Percentiles rank a stretch among this genome's conserved stretches.
These are phyloP conservation scores for Pachyuromys duprasi DNA, from an alignment of 2,797 vertebrate species.

Conservation along the genomic window DNA sequence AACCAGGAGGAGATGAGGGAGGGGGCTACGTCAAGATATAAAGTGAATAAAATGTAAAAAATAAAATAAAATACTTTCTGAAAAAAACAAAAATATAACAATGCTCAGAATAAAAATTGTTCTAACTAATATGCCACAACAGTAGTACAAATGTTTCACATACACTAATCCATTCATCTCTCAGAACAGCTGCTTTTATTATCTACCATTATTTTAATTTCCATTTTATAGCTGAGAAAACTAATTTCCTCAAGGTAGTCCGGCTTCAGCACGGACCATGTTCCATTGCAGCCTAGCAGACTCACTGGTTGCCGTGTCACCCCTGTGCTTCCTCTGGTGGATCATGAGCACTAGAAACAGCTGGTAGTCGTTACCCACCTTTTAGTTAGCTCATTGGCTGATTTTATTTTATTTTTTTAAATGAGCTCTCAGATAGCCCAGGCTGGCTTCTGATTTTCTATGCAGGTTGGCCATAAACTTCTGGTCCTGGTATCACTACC, in stretches of 20 bases:
- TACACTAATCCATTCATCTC: background rate
- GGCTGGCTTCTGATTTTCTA: background rate
- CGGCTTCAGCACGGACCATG: background rate
- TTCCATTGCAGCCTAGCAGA: background rate
- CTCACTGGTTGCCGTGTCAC: background rate
- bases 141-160: background rate
- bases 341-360: background rate
- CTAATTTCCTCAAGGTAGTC: background rate
- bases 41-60: too few species aligned
- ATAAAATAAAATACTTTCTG: background rate
- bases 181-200: background rate
- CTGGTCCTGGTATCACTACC: background rate
- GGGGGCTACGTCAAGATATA: too few species aligned
- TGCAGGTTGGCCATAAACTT: background rate
- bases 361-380: background rate
- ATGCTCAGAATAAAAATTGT: background rate
- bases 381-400: background rate
- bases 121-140: background rate
- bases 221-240: background rate
- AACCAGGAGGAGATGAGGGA: too few species aligned
- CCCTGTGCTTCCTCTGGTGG: background rate
- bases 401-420: background rate
- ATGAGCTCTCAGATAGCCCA: background rate
- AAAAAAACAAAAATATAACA: background rate
- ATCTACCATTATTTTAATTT: background rate